These are phyloP conservation scores for Falco naumanni DNA, from an alignment of 2,797 vertebrate species.

Conservation along the genomic window DNA sequence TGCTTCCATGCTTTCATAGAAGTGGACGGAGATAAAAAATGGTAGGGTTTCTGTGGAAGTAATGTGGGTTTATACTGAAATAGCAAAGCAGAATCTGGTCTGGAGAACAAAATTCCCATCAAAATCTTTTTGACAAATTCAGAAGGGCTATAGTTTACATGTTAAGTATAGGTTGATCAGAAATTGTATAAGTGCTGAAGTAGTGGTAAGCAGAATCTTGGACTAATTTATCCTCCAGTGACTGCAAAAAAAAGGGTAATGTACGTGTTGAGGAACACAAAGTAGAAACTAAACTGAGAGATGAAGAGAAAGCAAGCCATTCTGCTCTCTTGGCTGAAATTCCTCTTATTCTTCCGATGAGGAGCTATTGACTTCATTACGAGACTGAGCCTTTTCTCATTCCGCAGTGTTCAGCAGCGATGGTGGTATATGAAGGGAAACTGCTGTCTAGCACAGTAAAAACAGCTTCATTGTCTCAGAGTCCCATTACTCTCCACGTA, in stretches of 20 bases:
- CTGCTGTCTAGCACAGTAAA: background rate
- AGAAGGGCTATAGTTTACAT: constrained; percentile 24
- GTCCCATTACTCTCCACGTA: background rate
- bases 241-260: background rate
- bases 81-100: background rate
- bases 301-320: background rate
- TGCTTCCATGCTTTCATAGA: background rate
- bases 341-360: constrained; percentile 1
- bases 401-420: background rate
- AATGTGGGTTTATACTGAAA: constrained; percentile 15
- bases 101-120: constrained; percentile 8
- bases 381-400: background rate
- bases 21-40: background rate
- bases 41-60: background rate
- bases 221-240: constrained; percentile 30
- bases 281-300: constrained; percentile 6
- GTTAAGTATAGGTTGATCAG: constrained; percentile 3
- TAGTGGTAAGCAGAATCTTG: constrained; percentile 7
- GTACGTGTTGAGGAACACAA: background rate
- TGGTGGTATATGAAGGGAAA: constrained; percentile 11
- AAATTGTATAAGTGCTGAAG: constrained; percentile 24
- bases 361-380: background rate
- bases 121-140: constrained; percentile 31
- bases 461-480: background rate
- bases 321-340: constrained; percentile 4